A percentile compares a stretch with the other conserved stretches of the same genome.
These are phyloP conservation scores for Apis laboriosa DNA, from an alignment of 1,140 invertebrate species.

Conservation along the genomic window DNA sequence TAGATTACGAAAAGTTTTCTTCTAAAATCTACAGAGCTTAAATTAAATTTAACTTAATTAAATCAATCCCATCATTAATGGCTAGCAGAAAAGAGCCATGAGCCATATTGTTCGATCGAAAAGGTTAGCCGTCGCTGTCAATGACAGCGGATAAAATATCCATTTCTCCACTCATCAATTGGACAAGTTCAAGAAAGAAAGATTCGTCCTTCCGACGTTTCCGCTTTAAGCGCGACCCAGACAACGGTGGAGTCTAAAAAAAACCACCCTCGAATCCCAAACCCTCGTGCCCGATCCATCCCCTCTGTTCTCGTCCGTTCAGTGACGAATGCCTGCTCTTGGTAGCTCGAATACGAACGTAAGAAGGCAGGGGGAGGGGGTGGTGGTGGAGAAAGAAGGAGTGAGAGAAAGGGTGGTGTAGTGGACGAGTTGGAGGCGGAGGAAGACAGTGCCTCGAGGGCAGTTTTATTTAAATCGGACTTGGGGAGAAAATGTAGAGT, in stretches of 20 bases:
- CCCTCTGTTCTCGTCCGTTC: not conserved
- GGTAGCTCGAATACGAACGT: slow-evolving; percentile 31
- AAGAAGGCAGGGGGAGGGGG: not conserved
- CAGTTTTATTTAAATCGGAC: slow-evolving; percentile 65
- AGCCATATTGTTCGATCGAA: not conserved
- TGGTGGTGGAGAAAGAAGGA: not conserved
- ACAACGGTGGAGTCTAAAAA: slow-evolving; percentile 64
- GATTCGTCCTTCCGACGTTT: slow-evolving; percentile 50
- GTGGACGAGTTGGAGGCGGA: not conserved
- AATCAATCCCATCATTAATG: not conserved
- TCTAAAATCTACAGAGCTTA: no score
- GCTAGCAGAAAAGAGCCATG: not conserved
- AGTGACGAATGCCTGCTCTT: slow-evolving; percentile 25
- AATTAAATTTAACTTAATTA: no score
- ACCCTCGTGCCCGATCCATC: not conserved
- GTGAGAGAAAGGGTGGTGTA: not conserved
- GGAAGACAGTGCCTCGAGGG: slow-evolving; percentile 50
- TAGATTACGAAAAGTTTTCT: no score
- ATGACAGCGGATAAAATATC: not conserved
- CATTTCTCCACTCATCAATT: not conserved
- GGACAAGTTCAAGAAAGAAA: not conserved
- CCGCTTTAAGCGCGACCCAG: slow-evolving; percentile 74
- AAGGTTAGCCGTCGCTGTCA: not conserved
- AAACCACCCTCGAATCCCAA: slow-evolving; percentile 44
- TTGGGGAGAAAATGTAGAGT: slow-evolving; percentile 36